Base-by-base conservation (phyloP, 2,888 invertebrate species). In the Tigriopus californicus region DNA sequence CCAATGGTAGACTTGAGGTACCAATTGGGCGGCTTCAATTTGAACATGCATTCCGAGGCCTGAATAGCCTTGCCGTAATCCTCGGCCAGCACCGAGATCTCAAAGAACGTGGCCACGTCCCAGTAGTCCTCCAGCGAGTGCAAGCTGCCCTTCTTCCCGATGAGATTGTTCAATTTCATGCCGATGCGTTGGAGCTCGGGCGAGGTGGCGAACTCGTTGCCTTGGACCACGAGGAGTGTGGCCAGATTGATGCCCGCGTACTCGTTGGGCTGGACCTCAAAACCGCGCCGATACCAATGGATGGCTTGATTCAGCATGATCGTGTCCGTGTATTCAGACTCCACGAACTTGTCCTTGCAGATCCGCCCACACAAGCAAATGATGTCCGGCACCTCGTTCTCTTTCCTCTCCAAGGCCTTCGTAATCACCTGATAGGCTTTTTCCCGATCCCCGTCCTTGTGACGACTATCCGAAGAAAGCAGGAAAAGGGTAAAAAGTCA, bases 181-280 rank as follows among this genome's bases (percentile, higher is more conserved):
- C 86, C 91, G 67, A 92, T 89, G 66, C 88, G 87, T 68, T 89
- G 89, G 24, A 92, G 72, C 70, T 91, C 91, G 68, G 85, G 84
- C 41, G 85, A 91, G 71, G 85, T 84, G 61, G 85, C 83, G 69
- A 98, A 92, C 69, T 92, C 89, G 71, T 91, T 89, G 56, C 98
- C 97, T 64, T 86, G 89, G 66, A 97, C 94, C 60, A 97, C 94
- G 61, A 99, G 75, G 46, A 98, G 75, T 1, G 98, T 98, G 42
- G 97, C 97, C 67, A 98, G 77, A 76, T 98, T 98, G 63, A 98
- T 95, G 60, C 97, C 98, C 25, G 97, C 95, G 74, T 97, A 98
- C 75, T 97, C 97, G 71, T 97, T 92, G 1, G 95, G 97, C 70
- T 97, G 95, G 52, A 94, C 85, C 72, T 95, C 91, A 71, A 98